Conservation (phyloP, 2,113 vertebrate genomes). For the Poeciliopsis retropinna region DNA sequence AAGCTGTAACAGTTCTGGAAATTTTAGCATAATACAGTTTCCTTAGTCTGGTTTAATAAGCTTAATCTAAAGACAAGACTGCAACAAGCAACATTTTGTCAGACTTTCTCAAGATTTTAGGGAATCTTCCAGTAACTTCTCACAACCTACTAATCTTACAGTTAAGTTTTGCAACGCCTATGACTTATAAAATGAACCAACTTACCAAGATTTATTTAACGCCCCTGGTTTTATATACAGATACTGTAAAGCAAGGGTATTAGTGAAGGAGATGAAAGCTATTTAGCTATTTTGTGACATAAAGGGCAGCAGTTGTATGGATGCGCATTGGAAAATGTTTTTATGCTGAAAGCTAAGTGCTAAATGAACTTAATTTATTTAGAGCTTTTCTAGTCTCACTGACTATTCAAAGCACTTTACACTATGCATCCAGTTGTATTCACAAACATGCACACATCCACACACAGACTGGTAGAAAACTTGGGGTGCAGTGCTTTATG, state of each 20-base stretch:
- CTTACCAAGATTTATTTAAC: neutral
- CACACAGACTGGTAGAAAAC: neutral
- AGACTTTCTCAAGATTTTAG: slow-evolving; percentile 59
- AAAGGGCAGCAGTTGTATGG: neutral
- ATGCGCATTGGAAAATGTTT: neutral
- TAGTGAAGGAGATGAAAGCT: slow-evolving; percentile 17
- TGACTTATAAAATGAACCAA: slow-evolving; percentile 13
- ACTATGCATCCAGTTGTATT: neutral
- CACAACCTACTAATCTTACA: slow-evolving; percentile 34
- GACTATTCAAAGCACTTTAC: neutral
- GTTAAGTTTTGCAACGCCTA: slow-evolving; percentile 22
- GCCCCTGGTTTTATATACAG: neutral
- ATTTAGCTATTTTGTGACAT: slow-evolving; percentile 25
- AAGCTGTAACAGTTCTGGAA: slow-evolving; percentile 3
- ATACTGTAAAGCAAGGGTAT: neutral
- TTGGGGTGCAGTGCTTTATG: neutral
- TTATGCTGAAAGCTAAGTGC: neutral
- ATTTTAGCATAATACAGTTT: slow-evolving; percentile 7
- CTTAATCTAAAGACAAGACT: slow-evolving; percentile 38
- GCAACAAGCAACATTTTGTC: slow-evolving; percentile 54
- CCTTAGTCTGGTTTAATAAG: slow-evolving; percentile 31
- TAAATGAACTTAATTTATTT: neutral
- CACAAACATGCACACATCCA: neutral
- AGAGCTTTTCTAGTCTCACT: neutral
- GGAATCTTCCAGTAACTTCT: slow-evolving; percentile 42